These are phyloP conservation scores for Mormyrus iriodes DNA, from an alignment of 2,113 vertebrate genomes.

Conservation along the genomic window DNA sequence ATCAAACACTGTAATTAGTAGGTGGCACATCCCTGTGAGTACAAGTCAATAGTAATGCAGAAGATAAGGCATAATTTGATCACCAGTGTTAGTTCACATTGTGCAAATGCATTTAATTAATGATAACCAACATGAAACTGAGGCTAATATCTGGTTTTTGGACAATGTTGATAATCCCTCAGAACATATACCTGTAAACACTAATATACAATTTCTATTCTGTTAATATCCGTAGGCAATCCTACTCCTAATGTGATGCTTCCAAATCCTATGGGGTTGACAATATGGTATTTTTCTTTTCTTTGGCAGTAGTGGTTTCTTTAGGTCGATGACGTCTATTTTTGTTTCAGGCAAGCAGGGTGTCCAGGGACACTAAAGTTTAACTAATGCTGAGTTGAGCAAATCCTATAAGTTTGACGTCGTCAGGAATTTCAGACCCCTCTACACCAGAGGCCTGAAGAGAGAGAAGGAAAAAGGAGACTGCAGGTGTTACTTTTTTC, in stretches of 20 bases:
- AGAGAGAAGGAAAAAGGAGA: background rate
- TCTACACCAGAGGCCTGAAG: conserved; percentile 86
- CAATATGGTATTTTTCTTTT: conserved; percentile 56
- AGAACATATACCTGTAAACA: conserved; percentile 61
- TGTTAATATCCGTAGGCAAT: conserved; percentile 38
- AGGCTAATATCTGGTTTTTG: conserved; percentile 29
- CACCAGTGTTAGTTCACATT: conserved; percentile 11
- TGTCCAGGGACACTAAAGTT: conserved; percentile 58
- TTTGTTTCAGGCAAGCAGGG: conserved; percentile 55
- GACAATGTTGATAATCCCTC: conserved; percentile 53
- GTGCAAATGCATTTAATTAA: conserved; percentile 1
- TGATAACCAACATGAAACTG: background rate
- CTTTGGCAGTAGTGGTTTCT: conserved; percentile 77
- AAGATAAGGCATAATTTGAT: conserved; percentile 2
- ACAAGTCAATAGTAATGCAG: background rate
- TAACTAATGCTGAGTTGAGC: conserved; percentile 98
- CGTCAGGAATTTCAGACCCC: conserved; percentile 89
- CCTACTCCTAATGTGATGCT: conserved; percentile 21
- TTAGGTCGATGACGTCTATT: conserved; percentile 60
- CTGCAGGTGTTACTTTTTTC: background rate
- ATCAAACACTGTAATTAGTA: background rate
- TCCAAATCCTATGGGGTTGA: conserved; percentile 19
- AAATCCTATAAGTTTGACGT: conserved; percentile 94
- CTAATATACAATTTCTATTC: conserved; percentile 54
- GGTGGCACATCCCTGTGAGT: background rate